A percentile compares a stretch with the other conserved stretches of the same genome.
Evolutionary conservation across 1,140 invertebrate species (phyloP).

Genomic region (Apis cerana): DNA sequence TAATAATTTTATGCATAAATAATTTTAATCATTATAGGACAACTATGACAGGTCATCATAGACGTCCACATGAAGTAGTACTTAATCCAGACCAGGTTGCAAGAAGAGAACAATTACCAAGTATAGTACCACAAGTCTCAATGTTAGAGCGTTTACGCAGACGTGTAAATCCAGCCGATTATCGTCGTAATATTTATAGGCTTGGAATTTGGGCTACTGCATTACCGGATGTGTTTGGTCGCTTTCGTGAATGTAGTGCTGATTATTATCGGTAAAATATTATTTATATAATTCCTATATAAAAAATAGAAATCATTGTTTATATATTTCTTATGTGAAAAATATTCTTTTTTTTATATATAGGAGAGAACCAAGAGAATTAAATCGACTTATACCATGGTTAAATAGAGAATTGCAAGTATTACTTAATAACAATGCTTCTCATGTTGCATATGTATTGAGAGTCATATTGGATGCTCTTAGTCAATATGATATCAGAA

Average conservation of each 20-base stretch:
- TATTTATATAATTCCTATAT: too few relatives aligned
- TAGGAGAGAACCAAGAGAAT: slow-evolving; percentile 89
- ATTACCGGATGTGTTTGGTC: slow-evolving; percentile 84
- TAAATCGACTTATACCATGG: slow-evolving; percentile 92
- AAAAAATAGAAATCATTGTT: neutral
- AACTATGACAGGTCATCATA: slow-evolving; percentile 67
- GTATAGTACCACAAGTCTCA: slow-evolving; percentile 59
- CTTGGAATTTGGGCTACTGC: slow-evolving; percentile 88
- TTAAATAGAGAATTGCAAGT: slow-evolving; percentile 92
- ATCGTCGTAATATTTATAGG: slow-evolving; percentile 89
- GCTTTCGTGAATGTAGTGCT: slow-evolving; percentile 87
- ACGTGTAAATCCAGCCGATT: slow-evolving; percentile 73
- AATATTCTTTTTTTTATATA: slow-evolving; percentile 69
- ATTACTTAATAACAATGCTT: slow-evolving; percentile 83
- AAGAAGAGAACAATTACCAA: slow-evolving; percentile 69
- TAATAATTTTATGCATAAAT: neutral
- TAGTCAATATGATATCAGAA: slow-evolving; percentile 86
- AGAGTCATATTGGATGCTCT: slow-evolving; percentile 87
- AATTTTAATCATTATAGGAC: slow-evolving; percentile 62
- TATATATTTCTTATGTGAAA: neutral
- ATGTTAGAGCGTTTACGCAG: slow-evolving; percentile 65
- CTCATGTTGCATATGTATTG: slow-evolving; percentile 86
- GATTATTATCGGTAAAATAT: slow-evolving; percentile 86
- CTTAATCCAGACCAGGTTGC: slow-evolving; percentile 68
- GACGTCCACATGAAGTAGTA: slow-evolving; percentile 55